Base-by-base conservation (phyloP, 2,797 vertebrate genomes). In the Sandelia bainsii region DNA sequence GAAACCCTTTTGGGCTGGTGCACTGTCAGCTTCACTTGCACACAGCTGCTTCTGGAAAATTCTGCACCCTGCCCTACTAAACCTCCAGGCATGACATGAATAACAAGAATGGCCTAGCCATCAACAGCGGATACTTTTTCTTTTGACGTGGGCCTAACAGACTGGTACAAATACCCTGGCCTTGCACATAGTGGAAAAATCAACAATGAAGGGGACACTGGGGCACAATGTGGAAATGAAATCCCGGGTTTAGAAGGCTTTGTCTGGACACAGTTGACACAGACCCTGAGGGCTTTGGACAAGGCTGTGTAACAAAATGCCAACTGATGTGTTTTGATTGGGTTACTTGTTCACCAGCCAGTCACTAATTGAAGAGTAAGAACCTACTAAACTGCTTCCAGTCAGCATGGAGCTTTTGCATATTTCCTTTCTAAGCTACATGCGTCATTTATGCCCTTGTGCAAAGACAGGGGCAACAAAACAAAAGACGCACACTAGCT, bases 11-110 rank as follows among this genome's bases (percentile, higher is more conserved):
- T 89, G 93, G 93, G 93, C 94, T 96, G 95, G 95, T 95, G 90
- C 87, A 69, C 84, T 87, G 87, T 94, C 90, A 91, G 93, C 93
- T 91, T 90, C 92, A 86, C 91, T 91, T 94, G 95, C 95, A 96
- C 94, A 95, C 96, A 96, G 97, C 96, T 96, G 95, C 96, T 96
- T 97, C 96, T 97, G 96, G 96, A 98, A 97, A 95, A 96, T 96
- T 97, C 96, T 96, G 92, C 92, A 92, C 92, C 94, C 70, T 71
- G 93, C 89, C 94, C 94, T 94, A 95, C 95, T 96, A 96, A 93
- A 94, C 92, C 93, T 94, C 94, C 93, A 94, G 93, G 93, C 95
- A 94, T 95, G 95, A 96, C 96, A 95, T 92, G 94, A 95, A 91
- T 91, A 91, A 92, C 89, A 91, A 89, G 88, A 91, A 85, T 82